Conservation (phyloP, 2,797 vertebrate genomes). For the Malurus splendens region DNA sequence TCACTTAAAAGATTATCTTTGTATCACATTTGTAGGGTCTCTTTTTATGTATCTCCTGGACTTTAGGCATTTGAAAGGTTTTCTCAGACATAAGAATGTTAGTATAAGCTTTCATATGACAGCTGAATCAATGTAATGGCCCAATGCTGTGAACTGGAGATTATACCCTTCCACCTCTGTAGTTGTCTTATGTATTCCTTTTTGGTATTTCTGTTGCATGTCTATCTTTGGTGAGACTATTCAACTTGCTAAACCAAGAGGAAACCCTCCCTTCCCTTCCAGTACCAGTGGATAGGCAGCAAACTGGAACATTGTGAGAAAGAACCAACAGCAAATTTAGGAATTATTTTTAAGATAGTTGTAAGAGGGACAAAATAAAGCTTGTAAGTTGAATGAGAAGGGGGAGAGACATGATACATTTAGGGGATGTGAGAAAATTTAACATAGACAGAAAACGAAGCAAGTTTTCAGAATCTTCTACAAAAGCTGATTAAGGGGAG, state of each 20-base stretch:
- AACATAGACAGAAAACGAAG: not conserved
- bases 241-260: not conserved
- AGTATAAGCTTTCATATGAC: not conserved
- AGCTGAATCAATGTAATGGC: not conserved
- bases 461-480: not conserved
- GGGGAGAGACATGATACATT: not conserved
- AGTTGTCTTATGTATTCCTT: not conserved
- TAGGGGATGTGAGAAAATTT: not conserved
- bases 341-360: not conserved
- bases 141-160: not conserved
- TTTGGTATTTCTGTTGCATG: not conserved
- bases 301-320: not conserved
- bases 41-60: not conserved
- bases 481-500: not conserved
- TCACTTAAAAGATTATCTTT: not conserved
- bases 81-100: not conserved
- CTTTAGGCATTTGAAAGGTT: not conserved
- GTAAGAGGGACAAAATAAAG: not conserved
- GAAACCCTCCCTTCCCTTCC: not conserved
- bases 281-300: not conserved
- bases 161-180: not conserved
- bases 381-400: not conserved
- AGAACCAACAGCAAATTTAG: not conserved
- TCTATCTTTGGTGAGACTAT: not conserved
- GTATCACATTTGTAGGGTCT: not conserved